These are phyloP conservation scores for Agonopterix arenella DNA, from an alignment of 2,888 invertebrate species.

Conservation along the genomic window DNA sequence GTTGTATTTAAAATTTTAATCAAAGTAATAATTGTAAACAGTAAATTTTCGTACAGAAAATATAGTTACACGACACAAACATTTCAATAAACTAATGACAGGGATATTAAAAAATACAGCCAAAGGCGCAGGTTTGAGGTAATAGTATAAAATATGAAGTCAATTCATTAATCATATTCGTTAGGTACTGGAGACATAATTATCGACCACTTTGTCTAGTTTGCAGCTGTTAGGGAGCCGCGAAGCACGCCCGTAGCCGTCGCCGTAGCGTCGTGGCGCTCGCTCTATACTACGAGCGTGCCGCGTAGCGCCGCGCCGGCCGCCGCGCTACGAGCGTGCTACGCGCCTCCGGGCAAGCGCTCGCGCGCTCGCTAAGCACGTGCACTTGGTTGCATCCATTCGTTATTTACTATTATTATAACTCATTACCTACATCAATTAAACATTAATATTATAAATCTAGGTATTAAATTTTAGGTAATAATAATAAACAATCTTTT, in stretches of 20 bases:
- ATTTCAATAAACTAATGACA: constrained; percentile 72
- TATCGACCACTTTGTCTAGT: constrained; percentile 60
- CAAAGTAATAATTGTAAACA: constrained; percentile 54
- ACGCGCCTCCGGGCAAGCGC: constrained; percentile 27
- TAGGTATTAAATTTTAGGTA: constrained; percentile 78
- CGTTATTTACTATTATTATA: constrained; percentile 71
- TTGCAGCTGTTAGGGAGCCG: constrained; percentile 35
- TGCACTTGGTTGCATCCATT: constrained; percentile 68
- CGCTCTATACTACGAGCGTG: constrained; percentile 17
- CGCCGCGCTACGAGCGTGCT: constrained; percentile 6
- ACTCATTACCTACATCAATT: constrained; percentile 75
- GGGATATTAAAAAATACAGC: constrained; percentile 69
- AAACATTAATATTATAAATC: constrained; percentile 75
- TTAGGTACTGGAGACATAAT: constrained; percentile 65
- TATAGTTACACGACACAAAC: constrained; percentile 58
- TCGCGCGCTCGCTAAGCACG: constrained; percentile 53
- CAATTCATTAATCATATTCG: constrained; percentile 76
- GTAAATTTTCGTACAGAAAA: constrained; percentile 53
- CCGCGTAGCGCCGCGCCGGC: constrained; percentile 19
- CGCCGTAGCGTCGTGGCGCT: constrained; percentile 15
- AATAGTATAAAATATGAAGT: constrained; percentile 74
- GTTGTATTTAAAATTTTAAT: constrained; percentile 69
- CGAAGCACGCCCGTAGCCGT: constrained; percentile 21
- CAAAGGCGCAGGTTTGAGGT: constrained; percentile 72
- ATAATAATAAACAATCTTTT: constrained; percentile 78